Evolutionary conservation across 2,888 invertebrate genomes (phyloP).

Genomic region (Miltochrista miniata): DNA sequence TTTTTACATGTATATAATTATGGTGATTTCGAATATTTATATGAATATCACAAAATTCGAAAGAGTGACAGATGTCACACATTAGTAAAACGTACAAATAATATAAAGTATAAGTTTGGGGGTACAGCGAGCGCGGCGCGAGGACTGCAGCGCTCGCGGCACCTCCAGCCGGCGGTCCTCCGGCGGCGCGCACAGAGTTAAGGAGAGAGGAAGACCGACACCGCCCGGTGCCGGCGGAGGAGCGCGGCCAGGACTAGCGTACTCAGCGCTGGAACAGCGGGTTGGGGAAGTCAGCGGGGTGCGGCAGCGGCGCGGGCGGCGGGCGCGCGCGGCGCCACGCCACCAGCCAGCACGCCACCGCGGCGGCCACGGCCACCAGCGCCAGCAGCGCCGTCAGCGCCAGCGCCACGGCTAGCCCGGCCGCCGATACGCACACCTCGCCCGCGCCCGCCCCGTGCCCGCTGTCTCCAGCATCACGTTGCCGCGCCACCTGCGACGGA

Average conservation of each 20-base stretch:
- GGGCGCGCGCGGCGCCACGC: conserved; percentile 95
- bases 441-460: conserved; percentile 83
- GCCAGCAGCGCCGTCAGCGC: conserved; percentile 96
- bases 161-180: conserved; percentile 79
- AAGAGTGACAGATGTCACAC: conserved; percentile 76
- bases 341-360: conserved; percentile 97
- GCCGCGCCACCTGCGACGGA: conserved; percentile 89
- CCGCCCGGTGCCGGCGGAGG: conserved; percentile 82
- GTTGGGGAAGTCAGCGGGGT: conserved; percentile 97
- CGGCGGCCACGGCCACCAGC: conserved; percentile 96
- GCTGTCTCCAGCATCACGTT: conserved; percentile 88
- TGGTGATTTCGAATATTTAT: conserved; percentile 77
- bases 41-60: conserved; percentile 83
- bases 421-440: conserved; percentile 96
- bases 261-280: conserved; percentile 89
- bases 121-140: conserved; percentile 68
- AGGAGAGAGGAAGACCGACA: conserved; percentile 77
- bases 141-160: conserved; percentile 63
- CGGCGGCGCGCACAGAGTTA: conserved; percentile 76
- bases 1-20: conserved; percentile 71
- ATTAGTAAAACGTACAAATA: conserved; percentile 59
- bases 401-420: conserved; percentile 95
- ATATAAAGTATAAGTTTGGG: conserved; percentile 57
- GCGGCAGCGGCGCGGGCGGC: conserved; percentile 94
- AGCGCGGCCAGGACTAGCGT: conserved; percentile 76